These are phyloP conservation scores for Scaptomyza hsui DNA, from an alignment of 1,140 invertebrate genomes.

Conservation along the genomic window DNA sequence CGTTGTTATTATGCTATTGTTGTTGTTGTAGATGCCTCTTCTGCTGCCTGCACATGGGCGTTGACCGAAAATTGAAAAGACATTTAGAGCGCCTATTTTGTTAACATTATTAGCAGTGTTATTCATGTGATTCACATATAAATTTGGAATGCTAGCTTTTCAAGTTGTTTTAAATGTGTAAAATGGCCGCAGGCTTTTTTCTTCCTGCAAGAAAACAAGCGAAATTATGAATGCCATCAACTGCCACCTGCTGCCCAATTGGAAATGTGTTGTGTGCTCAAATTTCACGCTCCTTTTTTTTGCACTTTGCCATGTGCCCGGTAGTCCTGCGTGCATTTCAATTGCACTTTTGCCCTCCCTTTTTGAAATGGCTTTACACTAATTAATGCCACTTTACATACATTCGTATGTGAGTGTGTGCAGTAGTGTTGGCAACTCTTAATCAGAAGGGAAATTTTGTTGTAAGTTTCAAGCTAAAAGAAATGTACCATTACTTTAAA, in stretches of 20 bases:
- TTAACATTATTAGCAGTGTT: no score
- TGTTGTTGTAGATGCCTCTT: constrained; percentile 51
- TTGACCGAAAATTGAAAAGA: constrained; percentile 70
- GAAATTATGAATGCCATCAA: neutral
- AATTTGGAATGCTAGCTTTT: neutral
- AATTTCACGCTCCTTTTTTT: constrained; percentile 56
- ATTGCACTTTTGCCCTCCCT: constrained; percentile 73
- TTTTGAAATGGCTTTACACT: constrained; percentile 54
- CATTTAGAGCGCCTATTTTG: neutral
- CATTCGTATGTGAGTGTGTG: constrained; percentile 21
- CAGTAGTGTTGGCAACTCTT: neutral
- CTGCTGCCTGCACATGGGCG: constrained; percentile 67
- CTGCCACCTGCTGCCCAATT: constrained; percentile 72
- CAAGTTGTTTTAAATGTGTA: neutral
- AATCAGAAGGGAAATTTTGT: no score
- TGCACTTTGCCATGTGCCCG: constrained; percentile 39
- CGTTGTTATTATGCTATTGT: constrained; percentile 66
- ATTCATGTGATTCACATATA: neutral
- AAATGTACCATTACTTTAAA: no score
- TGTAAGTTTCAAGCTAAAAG: no score
- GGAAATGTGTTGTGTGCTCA: constrained; percentile 44
- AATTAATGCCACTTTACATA: constrained; percentile 75
- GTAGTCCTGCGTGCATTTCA: constrained; percentile 57
- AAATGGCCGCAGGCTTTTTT: constrained; percentile 10
- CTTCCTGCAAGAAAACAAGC: constrained; percentile 12